Percentiles rank a stretch among this genome's conserved stretches.
Conservation (phyloP, 2,888 invertebrate species). For the Brenthis daphne region DNA sequence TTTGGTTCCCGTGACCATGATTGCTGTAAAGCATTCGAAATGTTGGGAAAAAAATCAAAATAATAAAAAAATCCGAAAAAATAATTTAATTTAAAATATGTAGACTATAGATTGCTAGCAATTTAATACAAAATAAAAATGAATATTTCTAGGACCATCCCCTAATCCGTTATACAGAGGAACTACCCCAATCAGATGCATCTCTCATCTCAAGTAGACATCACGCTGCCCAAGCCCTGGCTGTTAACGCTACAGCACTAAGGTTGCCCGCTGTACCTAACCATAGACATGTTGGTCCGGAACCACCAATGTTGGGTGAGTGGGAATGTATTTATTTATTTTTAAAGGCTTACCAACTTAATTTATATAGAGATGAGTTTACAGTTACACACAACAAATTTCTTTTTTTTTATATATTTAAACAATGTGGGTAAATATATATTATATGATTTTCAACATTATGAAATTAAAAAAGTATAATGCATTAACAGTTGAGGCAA, state of each 20-base stretch:
- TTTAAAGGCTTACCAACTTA: background rate
- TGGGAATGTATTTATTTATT: background rate
- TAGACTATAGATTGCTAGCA: too few species aligned
- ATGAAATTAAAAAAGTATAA: background rate
- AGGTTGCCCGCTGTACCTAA: constrained; percentile 61
- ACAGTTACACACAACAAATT: too few species aligned
- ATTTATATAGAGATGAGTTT: too few species aligned
- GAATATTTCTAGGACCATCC: constrained; percentile 56
- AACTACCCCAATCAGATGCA: constrained; percentile 43
- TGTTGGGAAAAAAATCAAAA: too few species aligned
- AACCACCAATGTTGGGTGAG: constrained; percentile 55
- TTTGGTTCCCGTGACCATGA: too few species aligned
- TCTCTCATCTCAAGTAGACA: constrained; percentile 48
- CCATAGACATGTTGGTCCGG: constrained; percentile 47
- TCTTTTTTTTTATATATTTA: too few species aligned
- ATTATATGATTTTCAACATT: background rate
- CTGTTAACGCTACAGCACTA: constrained; percentile 65
- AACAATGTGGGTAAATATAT: too few species aligned
- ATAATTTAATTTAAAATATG: too few species aligned
- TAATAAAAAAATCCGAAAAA: too few species aligned
- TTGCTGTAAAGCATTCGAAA: too few species aligned
- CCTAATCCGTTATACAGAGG: constrained; percentile 61
- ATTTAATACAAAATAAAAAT: too few species aligned
- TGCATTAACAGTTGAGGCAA: too few species aligned
- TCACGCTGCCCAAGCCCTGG: constrained; percentile 54